Base-by-base conservation (phyloP, 2,113 vertebrate species). In the Ornithorhynchus anatinus region DNA sequence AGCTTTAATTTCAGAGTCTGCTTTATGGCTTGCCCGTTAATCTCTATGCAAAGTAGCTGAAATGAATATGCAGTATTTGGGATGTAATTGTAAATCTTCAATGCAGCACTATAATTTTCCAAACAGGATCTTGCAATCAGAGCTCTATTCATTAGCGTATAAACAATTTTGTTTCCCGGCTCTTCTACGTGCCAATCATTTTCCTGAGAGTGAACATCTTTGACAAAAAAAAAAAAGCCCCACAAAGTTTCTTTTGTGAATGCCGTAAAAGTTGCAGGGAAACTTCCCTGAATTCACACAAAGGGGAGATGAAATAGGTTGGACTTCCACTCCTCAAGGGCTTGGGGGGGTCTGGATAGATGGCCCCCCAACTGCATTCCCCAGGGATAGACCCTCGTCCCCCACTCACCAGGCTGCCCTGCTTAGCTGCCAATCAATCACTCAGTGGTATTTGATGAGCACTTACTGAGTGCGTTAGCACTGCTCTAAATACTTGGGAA, bases 81-180 rank as follows among this genome's bases (percentile, higher is more conserved):
- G 95, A 94, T 95, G 96, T 99, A 99, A 99, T 99, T 99, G 96
- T 96, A 95, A 94, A 85, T 96, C 96, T 95, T 95, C 95, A 95
- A 96, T 95, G 96, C 95, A 94, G 96, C 92, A 95, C 95, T 86
- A 93, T 96, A 98, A 99, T 99, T 98, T 98, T 95, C 96, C 93
- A 96, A 97, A 98, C 90, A 95, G 96, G 97, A 98, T 99, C 96
- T 96, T 98, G 97, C 97, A 99, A 99, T 99, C 98, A 99, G 97
- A 90, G 94, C 94, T 95, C 97, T 99, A 99, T 99, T 99, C 98
- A 99, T 99, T 99, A 99, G 95, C 89, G 94, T 95, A 93, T 96
- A 95, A 96, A 97, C 96, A 96, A 95, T 97, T 96, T 97, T 95
- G 96, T 97, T 96, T 95, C 95, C 95, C 94, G 92, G 94, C 96